Evolutionary conservation across 2,113 vertebrate genomes (phyloP).

Genomic region (Syngnathus scovelli): DNA sequence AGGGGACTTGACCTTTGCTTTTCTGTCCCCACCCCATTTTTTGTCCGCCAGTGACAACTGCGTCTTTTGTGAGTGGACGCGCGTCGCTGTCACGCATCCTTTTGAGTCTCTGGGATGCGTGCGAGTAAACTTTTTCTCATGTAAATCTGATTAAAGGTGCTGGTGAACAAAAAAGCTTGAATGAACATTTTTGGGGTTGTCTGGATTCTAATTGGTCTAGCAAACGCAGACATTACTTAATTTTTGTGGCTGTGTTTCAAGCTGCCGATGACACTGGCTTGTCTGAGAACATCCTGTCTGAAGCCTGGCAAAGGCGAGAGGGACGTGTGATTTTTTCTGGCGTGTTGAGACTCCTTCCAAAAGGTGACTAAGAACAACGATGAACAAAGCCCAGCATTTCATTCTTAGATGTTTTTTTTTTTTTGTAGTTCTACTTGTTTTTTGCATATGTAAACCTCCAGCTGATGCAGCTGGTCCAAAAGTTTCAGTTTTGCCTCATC

Average conservation of each 20-base stretch:
- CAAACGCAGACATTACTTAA: too few species aligned
- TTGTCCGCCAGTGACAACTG: slow-evolving; percentile 63
- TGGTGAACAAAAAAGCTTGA: neutral
- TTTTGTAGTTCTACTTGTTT: neutral
- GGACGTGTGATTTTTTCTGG: too few species aligned
- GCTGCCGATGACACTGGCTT: too few species aligned
- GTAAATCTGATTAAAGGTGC: neutral
- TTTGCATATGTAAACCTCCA: neutral
- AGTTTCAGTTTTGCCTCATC: neutral
- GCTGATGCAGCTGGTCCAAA: neutral
- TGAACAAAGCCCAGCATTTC: neutral
- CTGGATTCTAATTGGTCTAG: too few species aligned
- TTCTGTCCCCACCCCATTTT: slow-evolving; percentile 71
- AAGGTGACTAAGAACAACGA: too few species aligned
- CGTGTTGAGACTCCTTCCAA: too few species aligned
- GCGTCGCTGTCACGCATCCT: slow-evolving; percentile 89
- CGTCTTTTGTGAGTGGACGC: slow-evolving; percentile 87
- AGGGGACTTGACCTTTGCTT: slow-evolving; percentile 99
- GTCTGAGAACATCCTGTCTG: neutral
- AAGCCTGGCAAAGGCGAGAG: too few species aligned
- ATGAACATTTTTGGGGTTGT: neutral
- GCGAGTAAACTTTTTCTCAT: slow-evolving; percentile 68
- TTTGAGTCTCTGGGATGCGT: slow-evolving; percentile 85
- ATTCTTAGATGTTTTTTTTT: neutral
- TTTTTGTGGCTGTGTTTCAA: neutral